phyloP scores from a whole-genome alignment of 1,140 invertebrate genomes.

The Meloidogyne exigua region DNA sequence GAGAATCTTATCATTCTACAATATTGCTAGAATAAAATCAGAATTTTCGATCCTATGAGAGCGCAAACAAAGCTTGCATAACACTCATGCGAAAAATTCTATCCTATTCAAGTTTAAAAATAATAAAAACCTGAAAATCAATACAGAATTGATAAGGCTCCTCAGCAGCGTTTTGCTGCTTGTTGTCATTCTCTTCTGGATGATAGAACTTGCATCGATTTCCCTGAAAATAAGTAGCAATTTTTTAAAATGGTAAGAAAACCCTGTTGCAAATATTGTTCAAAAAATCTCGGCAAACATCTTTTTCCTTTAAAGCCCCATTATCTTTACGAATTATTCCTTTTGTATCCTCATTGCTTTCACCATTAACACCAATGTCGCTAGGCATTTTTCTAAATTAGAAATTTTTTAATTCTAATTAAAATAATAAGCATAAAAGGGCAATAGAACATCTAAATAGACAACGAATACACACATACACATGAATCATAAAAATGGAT shows the following conservation, averaged over 20 bases:
- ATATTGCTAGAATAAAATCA: not conserved
- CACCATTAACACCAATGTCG: not conserved
- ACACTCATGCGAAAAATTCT: not conserved
- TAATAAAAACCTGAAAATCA: conserved; percentile 52
- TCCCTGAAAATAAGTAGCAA: conserved; percentile 66
- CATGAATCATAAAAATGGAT: too few species aligned
- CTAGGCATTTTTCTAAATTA: not conserved
- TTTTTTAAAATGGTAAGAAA: not conserved
- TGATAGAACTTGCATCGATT: conserved; percentile 77
- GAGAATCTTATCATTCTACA: conserved; percentile 1
- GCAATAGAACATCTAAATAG: too few species aligned
- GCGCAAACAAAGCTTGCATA: not conserved
- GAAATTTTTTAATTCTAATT: too few species aligned
- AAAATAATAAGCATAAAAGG: too few species aligned
- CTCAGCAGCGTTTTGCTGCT: conserved; percentile 54
- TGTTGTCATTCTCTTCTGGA: conserved; percentile 64
- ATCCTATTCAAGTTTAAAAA: conserved; percentile 19
- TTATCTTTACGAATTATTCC: not conserved
- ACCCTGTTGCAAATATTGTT: conserved; percentile 71
- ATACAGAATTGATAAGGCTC: conserved; percentile 60
- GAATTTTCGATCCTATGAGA: not conserved
- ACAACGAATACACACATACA: too few species aligned
- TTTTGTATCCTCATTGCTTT: not conserved
- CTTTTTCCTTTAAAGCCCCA: conserved; percentile 29
- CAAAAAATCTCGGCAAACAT: conserved; percentile 70